Evolutionary conservation across 2,113 vertebrate species (phyloP), one percentile per base, ranked within the genome.

Genomic region (Tricholaema leucomelas): DNA sequence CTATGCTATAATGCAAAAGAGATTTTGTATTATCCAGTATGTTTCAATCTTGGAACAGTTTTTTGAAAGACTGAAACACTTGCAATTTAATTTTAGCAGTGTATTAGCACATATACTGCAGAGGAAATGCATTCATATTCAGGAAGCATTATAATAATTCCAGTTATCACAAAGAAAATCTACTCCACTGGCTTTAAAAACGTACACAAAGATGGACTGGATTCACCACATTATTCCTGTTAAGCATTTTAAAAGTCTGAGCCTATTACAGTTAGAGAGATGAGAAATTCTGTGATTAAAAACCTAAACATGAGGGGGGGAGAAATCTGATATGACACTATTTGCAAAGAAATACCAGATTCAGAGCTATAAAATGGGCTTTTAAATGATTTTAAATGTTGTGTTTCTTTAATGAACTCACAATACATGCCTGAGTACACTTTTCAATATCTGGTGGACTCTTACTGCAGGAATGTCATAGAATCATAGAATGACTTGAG

Each of bases 1-100:
- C 81, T 85, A 30, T 40, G 55, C 77, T 76, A 63, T 79, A 94
- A 90, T 75, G 80, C 78, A 60, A 87, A 69, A 91, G 25, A 94
- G 72, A 78, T 44, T 70, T 33, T 90, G 89, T 55, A 90, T 95
- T 92, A 93, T 85, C 74, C 77, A 72, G 60, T 81, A 82, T 36
- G 90, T 93, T 96, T 92, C 93, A 88, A 92, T 92, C 78, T 89
- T 71, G 50, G 31, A 84, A 78, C 86, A 93, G 50, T 78, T 96
- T 91, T 93, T 80, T 94, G 77, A 95, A 94, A 91, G 88, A 87
- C 72, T 64, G 48, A 86, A 96, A 91, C 5, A 33, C 66, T 85
- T 82, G 87, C 92, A 89, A 80, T 94, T 96, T 95, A 88, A 93
- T 96, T 96, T 94, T 85, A 94, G 44, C 63, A 87, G 84, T 48